Percentiles rank a stretch among this genome's conserved stretches.
Evolutionary conservation across 2,888 invertebrate species (phyloP).

Genomic region (Nymphalis c-album): DNA sequence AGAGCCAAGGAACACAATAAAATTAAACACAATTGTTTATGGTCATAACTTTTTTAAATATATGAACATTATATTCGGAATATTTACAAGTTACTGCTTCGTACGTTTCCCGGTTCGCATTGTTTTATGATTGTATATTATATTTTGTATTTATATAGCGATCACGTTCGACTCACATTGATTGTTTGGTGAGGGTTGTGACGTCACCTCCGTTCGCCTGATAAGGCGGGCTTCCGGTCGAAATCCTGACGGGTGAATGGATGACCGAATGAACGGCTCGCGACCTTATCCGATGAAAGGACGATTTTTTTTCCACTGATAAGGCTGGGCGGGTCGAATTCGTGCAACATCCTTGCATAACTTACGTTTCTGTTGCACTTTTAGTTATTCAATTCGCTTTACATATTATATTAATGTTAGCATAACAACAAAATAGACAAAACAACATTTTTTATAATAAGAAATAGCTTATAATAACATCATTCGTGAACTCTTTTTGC

Average conservation of each 20-base stretch:
- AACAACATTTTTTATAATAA: background rate
- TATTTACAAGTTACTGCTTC: conserved; percentile 8
- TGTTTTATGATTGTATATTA: conserved; percentile 58
- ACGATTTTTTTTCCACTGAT: conserved; percentile 40
- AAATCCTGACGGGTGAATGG: conserved; percentile 58
- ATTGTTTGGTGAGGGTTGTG: conserved; percentile 60
- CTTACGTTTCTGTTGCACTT: conserved; percentile 25
- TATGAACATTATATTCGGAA: conserved; percentile 1
- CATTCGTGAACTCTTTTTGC: background rate
- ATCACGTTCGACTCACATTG: conserved; percentile 72
- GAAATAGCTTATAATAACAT: background rate
- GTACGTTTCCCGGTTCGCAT: conserved; percentile 62
- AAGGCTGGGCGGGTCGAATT: conserved; percentile 30
- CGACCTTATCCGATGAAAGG: conserved; percentile 51
- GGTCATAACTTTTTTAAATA: conserved; percentile 34
- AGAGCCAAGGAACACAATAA: conserved; percentile 35
- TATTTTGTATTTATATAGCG: conserved; percentile 71
- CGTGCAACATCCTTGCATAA: conserved; percentile 24
- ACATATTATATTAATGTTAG: background rate
- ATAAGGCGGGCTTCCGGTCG: conserved; percentile 77
- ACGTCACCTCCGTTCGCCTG: conserved; percentile 76
- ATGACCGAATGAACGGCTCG: conserved; percentile 46
- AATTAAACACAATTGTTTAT: conserved; percentile 34
- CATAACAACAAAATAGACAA: background rate
- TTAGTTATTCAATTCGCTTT: conserved; percentile 4